Evolutionary conservation across 1,140 invertebrate species (phyloP), one percentile per base, ranked within the genome.

Genomic region (Hycleus cichorii): DNA sequence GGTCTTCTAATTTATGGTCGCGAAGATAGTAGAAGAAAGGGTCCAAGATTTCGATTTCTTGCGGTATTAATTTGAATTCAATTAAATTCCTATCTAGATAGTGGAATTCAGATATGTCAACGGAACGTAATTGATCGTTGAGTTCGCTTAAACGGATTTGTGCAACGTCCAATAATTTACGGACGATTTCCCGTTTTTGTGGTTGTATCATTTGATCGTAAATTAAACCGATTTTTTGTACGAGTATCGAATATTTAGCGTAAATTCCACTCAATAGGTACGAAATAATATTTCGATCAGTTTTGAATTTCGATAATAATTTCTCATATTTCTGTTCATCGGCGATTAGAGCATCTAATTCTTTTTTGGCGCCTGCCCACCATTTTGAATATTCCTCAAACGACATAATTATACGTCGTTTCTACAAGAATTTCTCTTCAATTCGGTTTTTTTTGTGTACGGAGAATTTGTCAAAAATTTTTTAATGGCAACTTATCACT

Each of bases 71-170:
- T 62, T 83, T 83, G 47, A 82, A 65, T 59, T 83, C 78, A 50
- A 83, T 75, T 12, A 86, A 63, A 5, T 78, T 72, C 53, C 82
- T 81, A 64, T 86, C 84, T 58, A 83, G 77, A 59, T 82, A 85
- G 40, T 83, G 76, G 55, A 73, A 78, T 59, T 79, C 77, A 32
- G 71, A 76, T 8, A 79, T 56, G 50, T 79, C 75, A 25, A 79
- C 64, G 7, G 71, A 66, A 58, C 69, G 72, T 0, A 80, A 46
- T 58, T 76, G 68, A 3, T 75, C 70, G 58, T 74, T 76, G 0
- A 80, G 60, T 61, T 75, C 69, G 44, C 63, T 63, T 39, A 72
- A 45, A 4, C 70, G 59, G 2, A 66, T 63, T 11, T 57, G 57
- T 1, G 71, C 70, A 2, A 70, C 63, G 50, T 73, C 69, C 42